Base-by-base conservation (phyloP, 2,888 invertebrate species). In the Pristionchus entomophagus region DNA sequence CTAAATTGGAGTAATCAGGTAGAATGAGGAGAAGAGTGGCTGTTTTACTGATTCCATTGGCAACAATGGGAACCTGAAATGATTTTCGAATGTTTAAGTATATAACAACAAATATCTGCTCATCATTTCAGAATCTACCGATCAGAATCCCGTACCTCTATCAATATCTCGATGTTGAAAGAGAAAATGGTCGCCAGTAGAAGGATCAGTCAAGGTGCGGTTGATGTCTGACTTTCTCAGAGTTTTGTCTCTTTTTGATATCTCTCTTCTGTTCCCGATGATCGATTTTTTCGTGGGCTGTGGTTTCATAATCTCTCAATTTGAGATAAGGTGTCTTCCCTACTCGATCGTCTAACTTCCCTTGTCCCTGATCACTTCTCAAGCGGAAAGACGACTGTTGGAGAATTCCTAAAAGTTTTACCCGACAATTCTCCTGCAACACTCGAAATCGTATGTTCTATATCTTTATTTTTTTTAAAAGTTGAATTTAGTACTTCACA, bases 51-150 rank as follows among this genome's bases (percentile, higher is more conserved):
- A n/a, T n/a, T n/a, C n/a, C n/a, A n/a, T n/a, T n/a, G n/a, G n/a
- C n/a, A n/a, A n/a, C n/a, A n/a, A 6, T 6, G 65, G 8, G 19
- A 4, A 19, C 12, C 2, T 56, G 56, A 14, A 10, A 3, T 35
- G n/a, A 29, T 32, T 17, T 6, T 65, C 17, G 38, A 10, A 69
- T 32, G 2, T 19, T 10, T 45, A 45, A 77, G 41, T 29, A 38
- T 41, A 0, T 1, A n/a, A n/a, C n/a, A n/a, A n/a, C n/a, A n/a
- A n/a, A n/a, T n/a, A n/a, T n/a, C n/a, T n/a, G n/a, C n/a, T n/a
- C n/a, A n/a, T n/a, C 19, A 53, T 59, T 82, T 22, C 38, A 82
- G 82, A n/a, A 45, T 82, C 35, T 38, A 29, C 41, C 82, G 17
- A 14, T 38, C 82, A 10, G 2, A 19, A 2, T 82, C 82, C 22